Base-by-base conservation (phyloP, 2,113 vertebrate genomes). In the Cheirogaleus medius region DNA sequence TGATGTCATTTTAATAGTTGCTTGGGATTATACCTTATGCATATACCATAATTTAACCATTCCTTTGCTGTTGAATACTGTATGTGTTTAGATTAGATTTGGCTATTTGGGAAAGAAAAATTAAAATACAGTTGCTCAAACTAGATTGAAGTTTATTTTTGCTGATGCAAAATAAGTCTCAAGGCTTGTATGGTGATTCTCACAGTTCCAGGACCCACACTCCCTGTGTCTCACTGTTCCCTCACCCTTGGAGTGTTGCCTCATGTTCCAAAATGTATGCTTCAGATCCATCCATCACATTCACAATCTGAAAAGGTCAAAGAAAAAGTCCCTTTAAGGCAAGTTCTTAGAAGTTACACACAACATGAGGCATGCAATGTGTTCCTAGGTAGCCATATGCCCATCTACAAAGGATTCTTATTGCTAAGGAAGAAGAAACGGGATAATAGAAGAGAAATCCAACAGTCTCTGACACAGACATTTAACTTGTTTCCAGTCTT, bases 51-150 rank as follows among this genome's bases (percentile, higher is more conserved):
- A 87, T 68, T 94, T 87, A 89, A 63, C 52, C 54, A 66, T 68
- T 3, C n/a, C 32, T 96, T 93, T 93, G 78, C 54, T 78, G 27
- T 27, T 73, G 13, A 78, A 66, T 20, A 91, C 6, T 78, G 8
- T 80, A 37, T 77, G 89, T 82, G 32, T 91, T 90, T 82, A n/a
- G 6, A 76, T 92, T 85, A 27, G 32, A 23, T 90, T 73, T 93
- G 39, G 14, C 25, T 94, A 64, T 80, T 94, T 96, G 17, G n/a
- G 47, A 76, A 18, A 60, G 52, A 15, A 89, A 94, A 94, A 80
- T 66, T 73, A 44, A 90, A 83, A 87, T 74, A 39, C 37, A 81
- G 39, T 86, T 42, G n/a, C 15, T 98, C 93, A 92, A 86, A 84
- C 14, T 52, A 90, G 44, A 81, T 47, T 42, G 37, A 69, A 58